Base-by-base conservation (phyloP, 1,140 invertebrate genomes). In the Physella acuta region DNA sequence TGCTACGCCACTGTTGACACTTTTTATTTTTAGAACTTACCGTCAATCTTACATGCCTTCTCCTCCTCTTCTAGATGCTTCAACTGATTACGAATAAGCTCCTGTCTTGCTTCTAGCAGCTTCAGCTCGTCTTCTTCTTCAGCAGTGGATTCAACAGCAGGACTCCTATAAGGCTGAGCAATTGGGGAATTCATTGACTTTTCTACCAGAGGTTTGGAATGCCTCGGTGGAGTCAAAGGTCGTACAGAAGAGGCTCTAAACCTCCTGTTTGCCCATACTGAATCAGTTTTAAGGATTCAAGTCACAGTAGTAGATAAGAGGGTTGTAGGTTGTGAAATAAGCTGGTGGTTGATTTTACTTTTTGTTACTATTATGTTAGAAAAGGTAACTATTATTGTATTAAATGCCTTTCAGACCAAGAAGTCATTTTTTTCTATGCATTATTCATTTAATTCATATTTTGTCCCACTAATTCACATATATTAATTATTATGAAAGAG, bases 41-140 rank as follows among this genome's bases (percentile, higher is more conserved):
- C 37, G 8, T 33, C 8, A 28, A 11, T 31, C 14, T 16, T 44
- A 60, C 17, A 31, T 3, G 24, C 53, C 37, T 58, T 31, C 56
- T 63, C 68, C 52, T 71, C 68, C 17, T 71, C 69, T 60, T 71
- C 69, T 11, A 64, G 36, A 44, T 34, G 37, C 59, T 60, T 70
- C 16, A 70, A 26, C 53, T 73, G 53, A 28, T 70, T 56, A 49
- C 53, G 56, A 28, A 67, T 70, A 20, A 20, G 63, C 33, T 62
- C n/a, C n/a, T 73, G 39, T 36, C 63, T 51, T 33, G 17, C 55
- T 60, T 59, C 34, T 28, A 71, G 33, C n/a, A 52, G 49, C 5
- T 61, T 64, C 3, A 53, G 51, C 63, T 66, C 63, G 26, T 63
- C 61, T 49, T 44, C 33, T 4, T 24, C 39, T 16, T 52, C 37